Evolutionary conservation across 1,140 invertebrate species (phyloP).

Genomic region (Lepidurus couesii): DNA sequence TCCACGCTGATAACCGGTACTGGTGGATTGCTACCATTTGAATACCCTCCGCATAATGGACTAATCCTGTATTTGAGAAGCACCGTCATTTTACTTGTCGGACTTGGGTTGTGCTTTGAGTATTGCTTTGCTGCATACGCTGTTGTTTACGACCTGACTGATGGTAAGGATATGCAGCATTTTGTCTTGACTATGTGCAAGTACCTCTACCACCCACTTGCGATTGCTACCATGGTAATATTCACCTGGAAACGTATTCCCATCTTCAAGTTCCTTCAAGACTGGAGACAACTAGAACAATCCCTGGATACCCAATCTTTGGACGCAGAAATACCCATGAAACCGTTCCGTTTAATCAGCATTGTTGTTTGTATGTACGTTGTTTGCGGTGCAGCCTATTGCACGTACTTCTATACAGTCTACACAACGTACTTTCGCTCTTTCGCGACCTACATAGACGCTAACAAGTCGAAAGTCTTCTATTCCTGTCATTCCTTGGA

Average conservation of each 20-base stretch:
- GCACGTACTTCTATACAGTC: not conserved
- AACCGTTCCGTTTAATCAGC: not conserved
- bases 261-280: not conserved
- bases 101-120: no score
- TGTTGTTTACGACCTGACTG: not conserved
- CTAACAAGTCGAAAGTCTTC: not conserved
- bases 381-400: not conserved
- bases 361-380: not conserved
- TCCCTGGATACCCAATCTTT: not conserved
- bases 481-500: not conserved
- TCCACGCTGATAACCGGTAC: no score
- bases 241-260: not conserved
- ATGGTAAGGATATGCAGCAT: not conserved
- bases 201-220: not conserved
- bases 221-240: not conserved
- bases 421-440: not conserved
- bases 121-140: no score
- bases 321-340: not conserved
- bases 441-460: not conserved
- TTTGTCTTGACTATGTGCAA: not conserved
- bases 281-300: not conserved
- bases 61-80: no score
- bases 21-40: no score
- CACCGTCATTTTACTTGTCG: no score
- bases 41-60: no score